These are phyloP conservation scores for Caenorhabditis zanzibari DNA, from an alignment of 2,888 invertebrate species.

Conservation along the genomic window DNA sequence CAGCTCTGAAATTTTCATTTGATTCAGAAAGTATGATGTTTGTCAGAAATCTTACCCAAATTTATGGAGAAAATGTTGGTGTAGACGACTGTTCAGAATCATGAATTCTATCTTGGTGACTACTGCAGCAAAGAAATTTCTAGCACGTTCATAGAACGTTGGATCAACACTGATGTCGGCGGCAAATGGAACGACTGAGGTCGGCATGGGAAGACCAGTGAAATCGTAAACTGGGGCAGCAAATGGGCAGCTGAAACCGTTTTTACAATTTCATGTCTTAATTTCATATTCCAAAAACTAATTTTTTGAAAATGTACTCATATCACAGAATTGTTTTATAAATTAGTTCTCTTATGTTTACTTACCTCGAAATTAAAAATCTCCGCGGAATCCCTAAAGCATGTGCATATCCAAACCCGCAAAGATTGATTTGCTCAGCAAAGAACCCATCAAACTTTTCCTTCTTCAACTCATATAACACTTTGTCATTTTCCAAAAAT, in stretches of 20 bases:
- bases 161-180: conserved; percentile 40
- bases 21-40: too few relatives aligned
- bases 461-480: conserved; percentile 63
- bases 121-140: conserved; percentile 22
- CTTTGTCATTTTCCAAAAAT: conserved; percentile 53
- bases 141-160: conserved; percentile 46
- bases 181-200: conserved; percentile 29
- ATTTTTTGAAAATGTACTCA: too few relatives aligned
- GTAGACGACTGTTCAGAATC: conserved; percentile 17
- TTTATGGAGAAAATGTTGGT: conserved; percentile 30
- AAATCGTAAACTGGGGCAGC: conserved; percentile 35
- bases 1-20: conserved; percentile 53
- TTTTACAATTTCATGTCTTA: too few relatives aligned
- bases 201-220: conserved; percentile 53
- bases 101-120: not conserved
- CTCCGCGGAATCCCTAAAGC: conserved; percentile 69
- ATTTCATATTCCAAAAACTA: too few relatives aligned
- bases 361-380: conserved; percentile 73
- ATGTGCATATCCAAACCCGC: conserved; percentile 73
- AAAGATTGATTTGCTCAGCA: conserved; percentile 72
- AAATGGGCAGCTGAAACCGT: conserved; percentile 48
- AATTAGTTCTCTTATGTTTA: not conserved
- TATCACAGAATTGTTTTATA: not conserved
- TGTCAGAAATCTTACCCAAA: conserved; percentile 41
- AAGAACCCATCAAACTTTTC: conserved; percentile 75